These are phyloP conservation scores for Leucophora obtusa DNA, from an alignment of 2,888 invertebrate species.

Conservation along the genomic window DNA sequence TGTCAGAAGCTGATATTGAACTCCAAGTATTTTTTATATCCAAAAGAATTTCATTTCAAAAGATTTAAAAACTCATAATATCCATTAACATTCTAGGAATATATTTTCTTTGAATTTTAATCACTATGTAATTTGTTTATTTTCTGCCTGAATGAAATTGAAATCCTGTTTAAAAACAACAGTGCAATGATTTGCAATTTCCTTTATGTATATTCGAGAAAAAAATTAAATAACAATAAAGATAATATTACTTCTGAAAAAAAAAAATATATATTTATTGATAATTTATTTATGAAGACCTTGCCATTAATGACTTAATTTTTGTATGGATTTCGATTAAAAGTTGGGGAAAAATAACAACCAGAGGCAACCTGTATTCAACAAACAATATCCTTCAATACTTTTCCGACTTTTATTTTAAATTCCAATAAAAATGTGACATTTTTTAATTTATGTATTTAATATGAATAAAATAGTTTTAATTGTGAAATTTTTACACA, in stretches of 20 bases:
- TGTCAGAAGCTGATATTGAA: no score
- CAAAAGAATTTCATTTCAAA: no score
- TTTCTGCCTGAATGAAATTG: neutral
- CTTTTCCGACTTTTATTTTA: neutral
- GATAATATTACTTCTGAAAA: constrained; percentile 14
- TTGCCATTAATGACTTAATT: neutral
- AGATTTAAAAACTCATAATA: no score
- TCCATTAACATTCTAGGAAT: no score
- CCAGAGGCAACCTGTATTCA: neutral
- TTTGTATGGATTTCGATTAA: neutral
- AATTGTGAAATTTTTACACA: neutral
- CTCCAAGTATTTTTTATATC: no score
- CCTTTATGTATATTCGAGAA: constrained; percentile 10
- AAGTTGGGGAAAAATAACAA: neutral
- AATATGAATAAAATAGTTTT: constrained; percentile 3
- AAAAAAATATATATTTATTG: neutral
- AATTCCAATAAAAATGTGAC: constrained; percentile 2
- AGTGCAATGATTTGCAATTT: constrained; percentile 47
- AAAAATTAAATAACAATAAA: constrained; percentile 6
- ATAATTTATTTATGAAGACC: neutral
- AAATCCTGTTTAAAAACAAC: neutral
- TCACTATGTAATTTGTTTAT: neutral
- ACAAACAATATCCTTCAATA: neutral
- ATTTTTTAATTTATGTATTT: constrained; percentile 20
- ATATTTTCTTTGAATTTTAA: neutral